Evolutionary conservation across 2,797 vertebrate species (phyloP), one percentile per base, ranked within the genome.

Genomic region (Anomalospiza imberbis): DNA sequence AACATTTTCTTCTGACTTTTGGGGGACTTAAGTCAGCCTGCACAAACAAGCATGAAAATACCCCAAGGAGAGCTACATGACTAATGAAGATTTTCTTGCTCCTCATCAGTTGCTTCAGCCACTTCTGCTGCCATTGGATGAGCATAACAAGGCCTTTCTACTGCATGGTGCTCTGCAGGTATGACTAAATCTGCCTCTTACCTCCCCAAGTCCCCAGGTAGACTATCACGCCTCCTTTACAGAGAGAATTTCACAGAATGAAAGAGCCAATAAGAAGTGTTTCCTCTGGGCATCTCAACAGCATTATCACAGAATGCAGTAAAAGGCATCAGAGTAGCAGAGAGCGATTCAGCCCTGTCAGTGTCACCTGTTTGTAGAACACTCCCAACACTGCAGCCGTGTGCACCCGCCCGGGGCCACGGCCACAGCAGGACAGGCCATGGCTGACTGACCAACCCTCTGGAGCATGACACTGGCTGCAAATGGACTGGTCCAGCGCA

Each of bases 251-350:
- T 84, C 75, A 70, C 83, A 87, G 77, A 93, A 93, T 42, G 54
- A 92, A 84, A 77, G 79, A 89, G 76, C 84, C 86, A 95, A 8
- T 79, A 93, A 83, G 82, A 78, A 94, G 78, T 1, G 26, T 60
- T 81, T 96, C 90, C 95, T 87, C 48, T 72, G 79, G 88, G 91
- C 67, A 89, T 58, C 82, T 65, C 88, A 74, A 92, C 76, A 94
- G 82, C 67, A 92, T 94, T 85, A 94, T 91, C 74, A 79, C 61
- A 76, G 94, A 92, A 88, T 4, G 20, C 82, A 81, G 71, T 53
- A 74, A 85, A 89, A 74, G 38, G 77, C 53, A 79, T 6, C 42
- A 66, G 45, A 83, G 73, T 4, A 55, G 68, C 77, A 79, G 42
- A 88, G 38, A 91, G 34, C 14, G 2, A 74, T 53, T 68, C 54